Percentiles rank a stretch among this genome's conserved stretches.
These are phyloP conservation scores for Abrostola triplasia DNA, from an alignment of 2,888 invertebrate species.

Conservation along the genomic window DNA sequence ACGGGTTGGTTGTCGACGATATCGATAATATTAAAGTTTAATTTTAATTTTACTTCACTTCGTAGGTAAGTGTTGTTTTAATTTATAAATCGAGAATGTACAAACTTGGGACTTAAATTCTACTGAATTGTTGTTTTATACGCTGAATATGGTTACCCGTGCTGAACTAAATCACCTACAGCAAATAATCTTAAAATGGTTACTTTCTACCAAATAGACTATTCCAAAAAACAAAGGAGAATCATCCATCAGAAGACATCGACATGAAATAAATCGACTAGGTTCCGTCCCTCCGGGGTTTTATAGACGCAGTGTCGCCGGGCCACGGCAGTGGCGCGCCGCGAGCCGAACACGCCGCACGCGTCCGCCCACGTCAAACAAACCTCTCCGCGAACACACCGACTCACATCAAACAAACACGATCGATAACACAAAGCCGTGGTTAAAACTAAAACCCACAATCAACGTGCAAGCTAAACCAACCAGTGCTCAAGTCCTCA, in stretches of 20 bases:
- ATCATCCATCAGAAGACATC: conserved; percentile 40
- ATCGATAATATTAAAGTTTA: conserved; percentile 10
- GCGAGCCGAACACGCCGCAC: conserved; percentile 67
- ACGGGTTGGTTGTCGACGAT: conserved; percentile 7
- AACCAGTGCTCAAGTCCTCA: conserved; percentile 33
- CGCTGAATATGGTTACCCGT: no score
- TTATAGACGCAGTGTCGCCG: conserved; percentile 84
- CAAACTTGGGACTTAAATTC: no score
- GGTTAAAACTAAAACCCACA: conserved; percentile 50
- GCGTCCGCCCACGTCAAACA: conserved; percentile 54
- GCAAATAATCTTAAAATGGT: no score
- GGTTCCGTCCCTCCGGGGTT: conserved; percentile 63
- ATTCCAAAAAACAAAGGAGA: background rate
- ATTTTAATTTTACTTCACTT: background rate
- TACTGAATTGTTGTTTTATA: no score
- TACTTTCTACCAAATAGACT: background rate
- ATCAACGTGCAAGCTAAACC: conserved; percentile 34
- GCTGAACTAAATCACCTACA: no score
- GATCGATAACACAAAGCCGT: conserved; percentile 68
- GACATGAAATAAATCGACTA: conserved; percentile 58
- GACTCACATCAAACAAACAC: conserved; percentile 60
- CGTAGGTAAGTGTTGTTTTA: background rate
- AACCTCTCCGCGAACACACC: conserved; percentile 46
- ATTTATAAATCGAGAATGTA: background rate
- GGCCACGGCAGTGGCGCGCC: conserved; percentile 77